Conservation (phyloP, 2,797 vertebrate species). For the Sternarchorhynchus goeldii region DNA sequence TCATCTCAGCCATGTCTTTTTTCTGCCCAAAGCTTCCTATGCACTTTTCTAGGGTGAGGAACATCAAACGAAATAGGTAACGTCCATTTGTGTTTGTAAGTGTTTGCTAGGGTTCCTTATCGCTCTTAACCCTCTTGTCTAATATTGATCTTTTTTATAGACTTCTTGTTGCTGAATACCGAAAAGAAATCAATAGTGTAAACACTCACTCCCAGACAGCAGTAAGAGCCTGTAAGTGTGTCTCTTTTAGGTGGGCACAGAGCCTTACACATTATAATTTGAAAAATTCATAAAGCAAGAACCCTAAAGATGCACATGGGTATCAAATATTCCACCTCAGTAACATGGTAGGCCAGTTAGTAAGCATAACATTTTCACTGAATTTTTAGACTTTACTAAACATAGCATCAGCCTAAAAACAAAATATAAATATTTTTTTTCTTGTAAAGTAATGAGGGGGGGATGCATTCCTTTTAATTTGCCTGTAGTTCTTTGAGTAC, state of each 20-base stretch:
- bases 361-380: neutral
- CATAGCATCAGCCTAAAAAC: neutral
- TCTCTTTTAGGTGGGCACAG: neutral
- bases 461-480: constrained; percentile 41
- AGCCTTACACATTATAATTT: neutral
- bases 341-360: neutral
- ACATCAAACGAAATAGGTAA: too few species aligned
- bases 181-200: neutral
- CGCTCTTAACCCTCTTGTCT: neutral
- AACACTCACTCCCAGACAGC: neutral
- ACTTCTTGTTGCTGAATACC: neutral
- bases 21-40: neutral
- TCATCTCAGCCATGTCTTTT: neutral
- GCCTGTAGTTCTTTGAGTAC: constrained; percentile 76
- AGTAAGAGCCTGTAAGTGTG: neutral
- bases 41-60: neutral
- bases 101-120: neutral
- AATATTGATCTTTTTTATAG: neutral
- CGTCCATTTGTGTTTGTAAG: too few species aligned
- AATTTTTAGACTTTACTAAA: neutral
- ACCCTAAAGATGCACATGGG: neutral
- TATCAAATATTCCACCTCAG: neutral
- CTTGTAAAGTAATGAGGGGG: too few species aligned
- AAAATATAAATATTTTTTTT: too few species aligned
- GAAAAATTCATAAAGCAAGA: neutral